phyloP scores from a whole-genome alignment of 2,113 vertebrate species.

The Limanda limanda region DNA sequence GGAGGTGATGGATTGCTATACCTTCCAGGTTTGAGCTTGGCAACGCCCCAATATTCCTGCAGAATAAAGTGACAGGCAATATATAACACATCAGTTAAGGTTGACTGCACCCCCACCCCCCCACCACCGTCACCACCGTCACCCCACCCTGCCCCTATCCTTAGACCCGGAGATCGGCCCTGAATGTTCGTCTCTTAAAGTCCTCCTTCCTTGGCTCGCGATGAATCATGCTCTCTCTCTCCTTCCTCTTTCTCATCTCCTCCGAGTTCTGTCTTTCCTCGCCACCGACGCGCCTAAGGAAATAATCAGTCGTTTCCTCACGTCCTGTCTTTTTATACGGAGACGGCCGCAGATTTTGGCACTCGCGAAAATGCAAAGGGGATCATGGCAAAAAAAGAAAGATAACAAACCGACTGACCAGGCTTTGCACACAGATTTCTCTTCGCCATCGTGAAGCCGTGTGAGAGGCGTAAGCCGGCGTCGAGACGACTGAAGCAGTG shows the following conservation, averaged over 20 bases:
- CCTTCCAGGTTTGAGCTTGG: constrained; percentile 81
- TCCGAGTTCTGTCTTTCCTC: constrained; percentile 18
- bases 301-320: constrained; percentile 34
- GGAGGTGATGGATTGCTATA: constrained; percentile 83
- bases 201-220: constrained; percentile 24
- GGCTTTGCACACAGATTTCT: neutral
- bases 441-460: constrained; percentile 19
- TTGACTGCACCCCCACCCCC: constrained; percentile 63
- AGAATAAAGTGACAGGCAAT: constrained; percentile 84
- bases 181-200: constrained; percentile 54
- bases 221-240: constrained; percentile 50
- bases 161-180: constrained; percentile 57
- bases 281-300: constrained; percentile 1
- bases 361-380: no score
- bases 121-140: constrained; percentile 23
- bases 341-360: no score
- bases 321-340: no score
- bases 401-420: neutral
- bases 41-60: constrained; percentile 83
- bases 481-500: constrained; percentile 19
- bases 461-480: constrained; percentile 7
- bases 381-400: neutral
- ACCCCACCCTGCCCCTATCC: constrained; percentile 11
- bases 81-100: constrained; percentile 84
- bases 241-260: neutral